phyloP scores from a whole-genome alignment of 2,888 invertebrate species.

The Boloria euphrosyne region DNA sequence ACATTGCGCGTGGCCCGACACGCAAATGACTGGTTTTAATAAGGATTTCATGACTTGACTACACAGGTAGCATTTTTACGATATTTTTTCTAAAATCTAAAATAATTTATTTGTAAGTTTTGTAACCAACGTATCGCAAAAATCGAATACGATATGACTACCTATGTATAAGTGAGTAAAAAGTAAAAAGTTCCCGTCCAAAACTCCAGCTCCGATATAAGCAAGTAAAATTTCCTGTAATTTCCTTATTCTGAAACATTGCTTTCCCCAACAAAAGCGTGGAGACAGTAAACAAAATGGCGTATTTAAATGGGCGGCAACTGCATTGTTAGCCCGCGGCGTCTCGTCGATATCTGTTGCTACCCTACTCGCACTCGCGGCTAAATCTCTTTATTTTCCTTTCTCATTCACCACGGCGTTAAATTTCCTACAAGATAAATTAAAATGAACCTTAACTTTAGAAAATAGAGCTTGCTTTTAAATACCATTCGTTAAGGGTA shows the following conservation, averaged over 20 bases:
- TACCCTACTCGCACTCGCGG: slow-evolving; percentile 63
- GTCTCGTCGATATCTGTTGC: slow-evolving; percentile 55
- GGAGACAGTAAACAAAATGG: slow-evolving; percentile 81
- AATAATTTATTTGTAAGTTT: too few species aligned
- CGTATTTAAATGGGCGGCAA: slow-evolving; percentile 82
- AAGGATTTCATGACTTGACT: too few species aligned
- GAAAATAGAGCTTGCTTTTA: slow-evolving; percentile 44
- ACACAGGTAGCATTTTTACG: too few species aligned
- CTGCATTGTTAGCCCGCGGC: slow-evolving; percentile 69
- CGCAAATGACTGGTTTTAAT: too few species aligned
- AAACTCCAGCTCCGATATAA: background rate
- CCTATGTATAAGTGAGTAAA: too few species aligned
- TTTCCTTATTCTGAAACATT: slow-evolving; percentile 75
- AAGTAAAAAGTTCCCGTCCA: slow-evolving; percentile 11
- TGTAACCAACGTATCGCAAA: too few species aligned
- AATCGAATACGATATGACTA: too few species aligned
- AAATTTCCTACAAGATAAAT: slow-evolving; percentile 40
- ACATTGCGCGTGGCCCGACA: too few species aligned
- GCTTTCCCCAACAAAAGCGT: slow-evolving; percentile 74
- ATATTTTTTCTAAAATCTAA: too few species aligned
- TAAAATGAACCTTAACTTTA: slow-evolving; percentile 43
- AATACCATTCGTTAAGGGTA: slow-evolving; percentile 30
- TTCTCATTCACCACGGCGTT: slow-evolving; percentile 56
- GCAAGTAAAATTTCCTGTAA: slow-evolving; percentile 72
- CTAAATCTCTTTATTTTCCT: slow-evolving; percentile 66